phyloP scores from a whole-genome alignment of 2,797 vertebrate genomes.

The Liparis tanakae region DNA sequence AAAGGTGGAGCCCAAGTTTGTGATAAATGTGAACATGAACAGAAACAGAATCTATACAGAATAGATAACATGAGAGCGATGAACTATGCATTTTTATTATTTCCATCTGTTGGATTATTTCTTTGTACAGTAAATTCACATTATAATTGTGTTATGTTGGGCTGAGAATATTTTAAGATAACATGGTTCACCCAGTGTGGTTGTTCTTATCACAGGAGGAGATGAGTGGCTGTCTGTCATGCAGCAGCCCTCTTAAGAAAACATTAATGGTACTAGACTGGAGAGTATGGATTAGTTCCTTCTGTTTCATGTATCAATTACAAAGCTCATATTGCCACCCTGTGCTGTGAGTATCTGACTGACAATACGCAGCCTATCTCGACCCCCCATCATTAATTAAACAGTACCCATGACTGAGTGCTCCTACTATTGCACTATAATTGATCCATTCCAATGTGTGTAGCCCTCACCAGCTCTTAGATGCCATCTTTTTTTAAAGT shows the following conservation, averaged over 20 bases:
- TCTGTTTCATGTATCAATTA: constrained; percentile 75
- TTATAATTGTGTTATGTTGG: background rate
- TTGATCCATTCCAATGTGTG: constrained; percentile 76
- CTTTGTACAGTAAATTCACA: background rate
- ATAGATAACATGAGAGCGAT: background rate
- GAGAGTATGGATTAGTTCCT: constrained; percentile 68
- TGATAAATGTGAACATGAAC: background rate
- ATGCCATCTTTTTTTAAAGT: constrained; percentile 68
- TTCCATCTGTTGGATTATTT: background rate
- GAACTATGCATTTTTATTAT: background rate
- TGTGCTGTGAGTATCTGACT: constrained; percentile 75
- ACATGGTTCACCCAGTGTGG: background rate
- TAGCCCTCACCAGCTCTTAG: constrained; percentile 74
- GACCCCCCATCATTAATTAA: constrained; percentile 82
- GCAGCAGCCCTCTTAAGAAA: constrained; percentile 40
- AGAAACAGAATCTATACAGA: background rate
- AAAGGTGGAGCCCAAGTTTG: background rate
- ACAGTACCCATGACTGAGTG: constrained; percentile 79
- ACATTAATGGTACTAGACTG: constrained; percentile 66
- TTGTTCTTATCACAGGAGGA: constrained; percentile 2
- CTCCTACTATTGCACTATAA: constrained; percentile 70
- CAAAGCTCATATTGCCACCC: constrained; percentile 76
- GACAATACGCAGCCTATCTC: constrained; percentile 79
- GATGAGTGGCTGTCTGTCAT: constrained; percentile 14
- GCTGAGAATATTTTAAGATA: background rate